Conservation (phyloP, 2,888 invertebrate genomes). For the Ditula angustiorana region DNA sequence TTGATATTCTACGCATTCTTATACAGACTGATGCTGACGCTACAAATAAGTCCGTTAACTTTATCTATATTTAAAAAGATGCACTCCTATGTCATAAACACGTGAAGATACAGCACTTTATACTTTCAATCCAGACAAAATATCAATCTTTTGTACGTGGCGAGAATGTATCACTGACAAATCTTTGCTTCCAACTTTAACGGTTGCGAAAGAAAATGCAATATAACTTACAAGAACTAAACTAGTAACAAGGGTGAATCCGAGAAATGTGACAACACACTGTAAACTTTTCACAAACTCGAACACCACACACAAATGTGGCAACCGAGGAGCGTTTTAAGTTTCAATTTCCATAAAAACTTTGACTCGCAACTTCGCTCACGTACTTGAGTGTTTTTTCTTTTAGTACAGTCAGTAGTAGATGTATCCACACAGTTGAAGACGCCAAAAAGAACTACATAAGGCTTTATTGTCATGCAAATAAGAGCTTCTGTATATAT, state of each 20-base stretch:
- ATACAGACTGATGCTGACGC: no score
- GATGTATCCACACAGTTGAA: no score
- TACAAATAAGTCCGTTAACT: no score
- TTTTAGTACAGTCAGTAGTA: no score
- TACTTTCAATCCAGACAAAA: conserved; percentile 17
- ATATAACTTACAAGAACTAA: conserved; percentile 34
- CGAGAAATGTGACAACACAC: conserved; percentile 36
- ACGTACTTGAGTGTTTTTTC: not conserved
- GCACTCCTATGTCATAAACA: not conserved
- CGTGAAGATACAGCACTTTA: not conserved
- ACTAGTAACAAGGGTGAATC: conserved; percentile 35
- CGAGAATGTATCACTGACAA: conserved; percentile 10
- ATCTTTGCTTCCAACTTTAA: conserved; percentile 35
- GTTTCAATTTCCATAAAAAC: conserved; percentile 35
- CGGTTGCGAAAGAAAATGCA: conserved; percentile 24
- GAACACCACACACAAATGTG: conserved; percentile 24
- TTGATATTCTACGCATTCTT: not conserved
- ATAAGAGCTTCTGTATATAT: no score
- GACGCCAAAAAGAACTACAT: no score
- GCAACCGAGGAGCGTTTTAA: conserved; percentile 29
- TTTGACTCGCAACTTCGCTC: conserved; percentile 23
- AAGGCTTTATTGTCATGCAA: no score
- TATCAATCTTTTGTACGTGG: conserved; percentile 16
- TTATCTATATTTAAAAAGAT: no score
- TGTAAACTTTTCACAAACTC: conserved; percentile 28